Percentiles rank a stretch among this genome's conserved stretches.
These are phyloP conservation scores for Drosophila varians DNA, from an alignment of 1,140 invertebrate species.

Conservation along the genomic window DNA sequence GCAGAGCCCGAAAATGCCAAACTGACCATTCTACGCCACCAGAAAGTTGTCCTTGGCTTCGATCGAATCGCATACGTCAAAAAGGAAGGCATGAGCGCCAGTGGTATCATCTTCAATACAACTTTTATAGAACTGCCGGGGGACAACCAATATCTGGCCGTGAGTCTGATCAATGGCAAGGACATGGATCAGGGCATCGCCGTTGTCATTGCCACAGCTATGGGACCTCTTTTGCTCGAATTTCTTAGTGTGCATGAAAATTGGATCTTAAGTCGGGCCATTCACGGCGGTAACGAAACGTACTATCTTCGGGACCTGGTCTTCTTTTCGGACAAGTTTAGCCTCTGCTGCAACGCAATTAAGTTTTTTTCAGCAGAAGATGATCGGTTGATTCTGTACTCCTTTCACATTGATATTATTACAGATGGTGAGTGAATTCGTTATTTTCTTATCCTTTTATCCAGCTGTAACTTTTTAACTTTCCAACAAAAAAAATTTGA, in stretches of 20 bases:
- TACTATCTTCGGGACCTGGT: slow-evolving; percentile 8
- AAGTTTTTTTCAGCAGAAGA: slow-evolving; percentile 9
- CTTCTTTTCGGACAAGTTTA: slow-evolving; percentile 11
- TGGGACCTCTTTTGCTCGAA: slow-evolving; percentile 1
- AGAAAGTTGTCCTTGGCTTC: neutral
- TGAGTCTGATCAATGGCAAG: neutral
- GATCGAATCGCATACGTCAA: neutral
- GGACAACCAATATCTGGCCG: neutral
- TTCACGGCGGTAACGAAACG: neutral
- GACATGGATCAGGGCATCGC: slow-evolving; percentile 7
- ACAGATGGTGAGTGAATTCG: neutral
- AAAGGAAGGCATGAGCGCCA: neutral
- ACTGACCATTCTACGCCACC: slow-evolving; percentile 17
- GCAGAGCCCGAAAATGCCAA: too few species aligned
- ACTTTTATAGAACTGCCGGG: fast-evolving
- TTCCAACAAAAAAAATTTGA: too few species aligned
- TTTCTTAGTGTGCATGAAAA: slow-evolving; percentile 5
- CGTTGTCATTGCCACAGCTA: neutral
- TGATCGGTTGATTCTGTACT: neutral
- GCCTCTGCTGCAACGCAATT: slow-evolving; percentile 37
- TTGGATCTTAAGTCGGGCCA: slow-evolving; percentile 19
- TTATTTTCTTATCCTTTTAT: too few species aligned
- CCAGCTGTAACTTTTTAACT: too few species aligned
- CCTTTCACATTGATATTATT: neutral
- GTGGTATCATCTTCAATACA: slow-evolving; percentile 7